A percentile compares a stretch with the other conserved stretches of the same genome.
phyloP scores from a whole-genome alignment of 2,113 vertebrate genomes.

The Himantopus leucocephalus region DNA sequence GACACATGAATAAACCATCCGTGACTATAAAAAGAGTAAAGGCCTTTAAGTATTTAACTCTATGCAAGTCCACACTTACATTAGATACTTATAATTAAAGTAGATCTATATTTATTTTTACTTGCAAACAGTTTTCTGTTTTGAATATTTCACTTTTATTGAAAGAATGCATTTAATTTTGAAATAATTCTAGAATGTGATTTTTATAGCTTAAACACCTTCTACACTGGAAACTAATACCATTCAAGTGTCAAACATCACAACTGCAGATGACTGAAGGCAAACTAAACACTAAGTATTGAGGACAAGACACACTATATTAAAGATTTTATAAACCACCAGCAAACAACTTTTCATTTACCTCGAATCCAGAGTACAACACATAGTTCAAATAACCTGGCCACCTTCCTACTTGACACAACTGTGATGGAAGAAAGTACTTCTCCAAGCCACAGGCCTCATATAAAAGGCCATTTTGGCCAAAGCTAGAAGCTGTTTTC shows the following conservation, averaged over 20 bases:
- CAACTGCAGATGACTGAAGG: not conserved
- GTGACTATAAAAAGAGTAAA: not conserved
- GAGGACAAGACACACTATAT: not conserved
- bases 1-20: not conserved
- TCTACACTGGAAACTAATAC: not conserved
- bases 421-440: not conserved
- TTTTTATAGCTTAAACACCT: not conserved
- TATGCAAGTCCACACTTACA: not conserved
- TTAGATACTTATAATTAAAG: not conserved
- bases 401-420: not conserved
- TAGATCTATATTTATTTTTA: not conserved
- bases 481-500: not conserved
- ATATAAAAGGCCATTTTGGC: not conserved
- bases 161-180: not conserved
- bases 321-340: not conserved
- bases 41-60: not conserved
- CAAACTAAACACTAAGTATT: not conserved
- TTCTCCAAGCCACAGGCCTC: not conserved
- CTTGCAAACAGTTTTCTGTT: not conserved
- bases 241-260: not conserved
- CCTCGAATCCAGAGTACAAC: not conserved
- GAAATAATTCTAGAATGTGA: not conserved
- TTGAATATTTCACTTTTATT: not conserved
- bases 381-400: not conserved
- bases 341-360: not conserved